A percentile compares a stretch with the other conserved stretches of the same genome.
These are phyloP conservation scores for Hermatobates lingyangjiaoensis DNA, from an alignment of 1,140 invertebrate species.

Conservation along the genomic window DNA sequence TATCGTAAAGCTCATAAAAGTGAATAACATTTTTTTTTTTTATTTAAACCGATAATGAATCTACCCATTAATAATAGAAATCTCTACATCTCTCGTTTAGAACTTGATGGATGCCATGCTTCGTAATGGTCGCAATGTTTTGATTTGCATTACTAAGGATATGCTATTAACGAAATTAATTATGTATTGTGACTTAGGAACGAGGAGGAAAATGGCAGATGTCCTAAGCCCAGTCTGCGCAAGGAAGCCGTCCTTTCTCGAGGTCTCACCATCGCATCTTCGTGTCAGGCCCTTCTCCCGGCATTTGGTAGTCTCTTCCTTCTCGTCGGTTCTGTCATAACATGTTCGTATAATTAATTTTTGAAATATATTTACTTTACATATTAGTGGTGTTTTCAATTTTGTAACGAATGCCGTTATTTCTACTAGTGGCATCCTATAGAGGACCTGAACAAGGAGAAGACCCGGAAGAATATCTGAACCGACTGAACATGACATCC, in stretches of 20 bases:
- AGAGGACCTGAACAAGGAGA: slow-evolving; percentile 46
- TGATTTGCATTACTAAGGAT: not conserved
- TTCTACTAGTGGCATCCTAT: slow-evolving; percentile 53
- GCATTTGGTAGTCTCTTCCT: slow-evolving; percentile 54
- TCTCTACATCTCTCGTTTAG: no score
- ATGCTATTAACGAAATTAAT: not conserved
- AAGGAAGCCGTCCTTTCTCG: slow-evolving; percentile 50
- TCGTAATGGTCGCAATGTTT: no score
- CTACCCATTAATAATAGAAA: no score
- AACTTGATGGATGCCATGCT: no score
- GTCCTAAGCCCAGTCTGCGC: slow-evolving; percentile 35
- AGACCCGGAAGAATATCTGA: slow-evolving; percentile 44
- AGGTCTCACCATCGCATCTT: slow-evolving; percentile 50
- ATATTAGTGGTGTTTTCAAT: slow-evolving; percentile 12
- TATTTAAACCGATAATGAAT: no score
- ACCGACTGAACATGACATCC: slow-evolving; percentile 45
- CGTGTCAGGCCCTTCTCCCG: slow-evolving; percentile 51
- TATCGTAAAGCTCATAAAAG: no score
- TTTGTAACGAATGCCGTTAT: slow-evolving; percentile 18
- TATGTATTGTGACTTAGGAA: no score
- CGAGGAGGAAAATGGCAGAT: slow-evolving; percentile 18
- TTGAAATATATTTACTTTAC: not conserved
- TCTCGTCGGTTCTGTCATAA: slow-evolving; percentile 47
- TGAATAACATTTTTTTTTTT: no score
- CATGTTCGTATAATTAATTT: slow-evolving; percentile 29